Evolutionary conservation across 35 echinoderm and acorn worm genomes (phyloP).

Genomic region (Heliocidaris erythrogramma): DNA sequence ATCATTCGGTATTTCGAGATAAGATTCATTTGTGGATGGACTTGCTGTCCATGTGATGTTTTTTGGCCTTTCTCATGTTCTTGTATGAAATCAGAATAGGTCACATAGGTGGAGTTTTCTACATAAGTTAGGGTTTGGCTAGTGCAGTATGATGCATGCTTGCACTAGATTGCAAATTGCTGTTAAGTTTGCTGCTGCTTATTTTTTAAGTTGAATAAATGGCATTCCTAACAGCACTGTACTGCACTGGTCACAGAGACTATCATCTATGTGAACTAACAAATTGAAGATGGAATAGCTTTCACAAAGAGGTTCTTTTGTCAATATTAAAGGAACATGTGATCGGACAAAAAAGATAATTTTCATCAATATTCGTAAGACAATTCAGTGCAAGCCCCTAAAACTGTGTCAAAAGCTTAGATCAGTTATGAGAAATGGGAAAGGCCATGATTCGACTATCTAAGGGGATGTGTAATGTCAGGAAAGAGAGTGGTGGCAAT

Average conservation of each 20-base stretch:
- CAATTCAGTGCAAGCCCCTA: not conserved
- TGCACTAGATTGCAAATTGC: not conserved
- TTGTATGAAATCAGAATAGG: not conserved
- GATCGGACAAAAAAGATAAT: not conserved
- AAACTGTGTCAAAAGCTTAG: too few species aligned
- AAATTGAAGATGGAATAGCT: not conserved
- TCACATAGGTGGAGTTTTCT: not conserved
- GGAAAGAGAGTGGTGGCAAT: not conserved
- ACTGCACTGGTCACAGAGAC: not conserved
- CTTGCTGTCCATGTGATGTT: not conserved
- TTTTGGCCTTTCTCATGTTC: not conserved
- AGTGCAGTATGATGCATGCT: not conserved
- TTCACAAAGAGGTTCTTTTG: not conserved
- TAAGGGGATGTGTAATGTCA: not conserved
- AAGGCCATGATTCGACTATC: not conserved
- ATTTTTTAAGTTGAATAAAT: not conserved
- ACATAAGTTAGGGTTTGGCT: not conserved
- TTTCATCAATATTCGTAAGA: not conserved
- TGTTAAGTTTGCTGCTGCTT: constrained; percentile 10
- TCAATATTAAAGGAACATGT: not conserved
- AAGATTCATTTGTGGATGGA: not conserved
- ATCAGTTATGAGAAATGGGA: not conserved
- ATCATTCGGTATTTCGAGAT: not conserved
- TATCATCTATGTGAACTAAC: not conserved
- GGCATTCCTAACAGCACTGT: not conserved